Percentiles rank a stretch among this genome's conserved stretches.
Evolutionary conservation across 2,888 invertebrate species (phyloP).

Genomic region (Parnassius glacialis): DNA sequence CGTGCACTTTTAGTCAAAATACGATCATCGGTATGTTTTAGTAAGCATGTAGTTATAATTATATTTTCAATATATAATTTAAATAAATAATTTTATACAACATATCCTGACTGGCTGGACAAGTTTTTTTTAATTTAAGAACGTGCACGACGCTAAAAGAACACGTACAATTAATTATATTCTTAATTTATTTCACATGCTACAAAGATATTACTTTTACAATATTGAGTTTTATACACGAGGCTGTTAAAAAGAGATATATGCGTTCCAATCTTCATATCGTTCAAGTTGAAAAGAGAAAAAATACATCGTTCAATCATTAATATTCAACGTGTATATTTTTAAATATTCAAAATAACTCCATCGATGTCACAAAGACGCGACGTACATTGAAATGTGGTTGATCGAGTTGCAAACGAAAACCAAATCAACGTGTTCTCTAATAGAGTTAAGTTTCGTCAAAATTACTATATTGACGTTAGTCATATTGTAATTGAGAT

Average conservation of each 20-base stretch:
- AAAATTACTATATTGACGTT: constrained; percentile 3
- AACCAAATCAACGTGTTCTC: constrained; percentile 17
- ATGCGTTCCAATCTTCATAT: constrained; percentile 24
- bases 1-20: no score
- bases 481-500: not conserved
- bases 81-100: no score
- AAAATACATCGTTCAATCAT: constrained; percentile 30
- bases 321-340: constrained; percentile 38
- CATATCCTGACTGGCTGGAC: not conserved
- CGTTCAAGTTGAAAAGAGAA: constrained; percentile 20
- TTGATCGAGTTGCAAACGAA: constrained; percentile 5
- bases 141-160: not conserved
- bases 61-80: no score
- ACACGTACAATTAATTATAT: constrained; percentile 2
- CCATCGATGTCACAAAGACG: constrained; percentile 38
- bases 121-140: not conserved
- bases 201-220: constrained; percentile 10
- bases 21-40: no score
- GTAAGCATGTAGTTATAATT: no score
- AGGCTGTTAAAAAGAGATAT: constrained; percentile 25
- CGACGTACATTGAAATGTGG: constrained; percentile 36
- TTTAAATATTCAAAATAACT: constrained; percentile 44
- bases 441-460: constrained; percentile 13
- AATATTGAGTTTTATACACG: constrained; percentile 9
- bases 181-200: constrained; percentile 14